Base-by-base conservation (phyloP, 2,888 invertebrate genomes). In the Platerodrilus igneus region DNA sequence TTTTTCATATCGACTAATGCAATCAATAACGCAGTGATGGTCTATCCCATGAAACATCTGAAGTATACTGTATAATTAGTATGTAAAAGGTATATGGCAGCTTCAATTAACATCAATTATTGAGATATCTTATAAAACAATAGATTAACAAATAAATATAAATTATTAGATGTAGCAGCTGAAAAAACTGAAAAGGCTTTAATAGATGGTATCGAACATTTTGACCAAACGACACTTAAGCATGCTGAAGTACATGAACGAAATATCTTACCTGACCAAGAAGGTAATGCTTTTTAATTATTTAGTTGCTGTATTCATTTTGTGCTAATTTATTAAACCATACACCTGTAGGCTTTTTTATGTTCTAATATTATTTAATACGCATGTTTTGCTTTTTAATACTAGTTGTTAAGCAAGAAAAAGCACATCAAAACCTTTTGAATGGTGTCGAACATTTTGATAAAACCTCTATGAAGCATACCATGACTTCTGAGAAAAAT, bases 211-310 rank as follows among this genome's bases (percentile, higher is more conserved):
- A 90, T 92, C 58, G 88, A 88, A 68, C 78, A 79, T 53, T 92
- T 92, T 65, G 86, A 92, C 70, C 76, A 85, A 42, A 79, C 75
- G 55, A 83, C 83, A 66, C 72, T 92, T 68, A 91, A 91, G 70
- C 92, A 89, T 70, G 87, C 91, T 31, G 86, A 91, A 70, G 93
- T 93, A 41, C 80, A 87, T 59, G 92, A 92, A 67, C 94, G 93
- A 72, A 92, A 92, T 68, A 83, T 89, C 35, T 80, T 94, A 61
- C 94, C 94, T 27, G 91, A 91, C 66, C 89, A 90, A 80, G 87
- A 88, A 75, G 91, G 94, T 39, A 7, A 10, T 15, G 9, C 4
- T 27, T 20, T 25, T 34, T 38, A 29, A 10, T 19, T 10, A 26
- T 14, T 21, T 22, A 34, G 9, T 37, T 27, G 22, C 9, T 17